Conservation (phyloP, 35 echinoderm and acorn worm species). For the Lytechinus pictus region DNA sequence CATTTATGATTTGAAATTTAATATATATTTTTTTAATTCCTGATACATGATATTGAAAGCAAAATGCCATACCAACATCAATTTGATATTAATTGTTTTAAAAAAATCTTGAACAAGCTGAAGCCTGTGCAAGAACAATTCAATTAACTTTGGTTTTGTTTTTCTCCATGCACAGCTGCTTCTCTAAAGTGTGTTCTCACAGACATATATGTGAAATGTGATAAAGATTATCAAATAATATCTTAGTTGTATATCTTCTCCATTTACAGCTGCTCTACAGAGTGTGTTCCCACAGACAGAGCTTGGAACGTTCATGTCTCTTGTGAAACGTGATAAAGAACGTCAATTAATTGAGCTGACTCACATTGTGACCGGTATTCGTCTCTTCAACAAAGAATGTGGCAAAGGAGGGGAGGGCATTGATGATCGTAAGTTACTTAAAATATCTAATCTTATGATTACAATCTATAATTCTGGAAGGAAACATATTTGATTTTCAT, state of each 20-base stretch:
- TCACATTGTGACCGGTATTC: conserved; percentile 91
- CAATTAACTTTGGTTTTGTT: no score
- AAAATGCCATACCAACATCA: no score
- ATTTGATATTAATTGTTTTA: no score
- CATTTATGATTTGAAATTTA: no score
- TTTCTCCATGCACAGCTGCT: no score
- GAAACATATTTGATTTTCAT: background rate
- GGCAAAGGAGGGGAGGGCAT: conserved; percentile 97
- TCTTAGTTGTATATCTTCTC: background rate
- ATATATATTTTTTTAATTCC: no score
- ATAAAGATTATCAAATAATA: no score
- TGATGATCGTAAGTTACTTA: conserved; percentile 84
- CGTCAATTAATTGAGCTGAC: conserved; percentile 78
- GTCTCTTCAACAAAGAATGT: conserved; percentile 97
- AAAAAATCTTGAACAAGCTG: no score
- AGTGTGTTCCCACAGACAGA: conserved; percentile 98
- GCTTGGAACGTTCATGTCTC: conserved; percentile 96
- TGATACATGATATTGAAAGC: no score
- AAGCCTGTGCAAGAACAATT: no score
- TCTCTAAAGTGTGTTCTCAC: no score
- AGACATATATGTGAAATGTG: no score
- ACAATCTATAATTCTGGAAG: background rate
- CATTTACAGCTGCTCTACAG: conserved; percentile 81
- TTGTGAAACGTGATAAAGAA: conserved; percentile 92
- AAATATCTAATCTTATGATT: background rate